phyloP scores from a whole-genome alignment of 1,140 invertebrate species.

The Carcinoscorpius rotundicauda region DNA sequence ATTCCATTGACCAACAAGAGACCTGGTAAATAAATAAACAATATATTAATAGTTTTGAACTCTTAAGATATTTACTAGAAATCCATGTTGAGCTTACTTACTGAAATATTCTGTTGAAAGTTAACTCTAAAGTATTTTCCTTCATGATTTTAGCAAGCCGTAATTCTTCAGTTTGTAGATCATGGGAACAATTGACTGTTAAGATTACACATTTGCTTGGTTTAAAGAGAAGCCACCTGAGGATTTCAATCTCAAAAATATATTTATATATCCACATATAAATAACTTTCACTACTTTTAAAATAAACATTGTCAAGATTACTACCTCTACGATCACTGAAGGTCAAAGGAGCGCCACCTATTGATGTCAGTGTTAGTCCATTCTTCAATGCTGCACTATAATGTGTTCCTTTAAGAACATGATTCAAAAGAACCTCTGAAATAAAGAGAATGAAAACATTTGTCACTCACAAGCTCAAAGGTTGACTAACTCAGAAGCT shows the following conservation, averaged over 20 bases:
- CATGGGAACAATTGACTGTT: too few species aligned
- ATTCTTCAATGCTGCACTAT: conserved; percentile 10
- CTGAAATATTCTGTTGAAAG: background rate
- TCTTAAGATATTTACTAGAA: too few species aligned
- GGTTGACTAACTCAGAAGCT: too few species aligned
- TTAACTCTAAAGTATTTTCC: background rate
- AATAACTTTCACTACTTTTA: too few species aligned
- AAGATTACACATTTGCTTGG: too few species aligned
- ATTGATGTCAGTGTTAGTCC: conserved; percentile 17
- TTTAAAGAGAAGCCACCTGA: too few species aligned
- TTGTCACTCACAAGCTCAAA: too few species aligned
- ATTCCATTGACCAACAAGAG: conserved; percentile 26
- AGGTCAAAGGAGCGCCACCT: conserved; percentile 17
- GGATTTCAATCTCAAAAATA: too few species aligned
- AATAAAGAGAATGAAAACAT: too few species aligned
- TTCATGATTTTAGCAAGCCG: background rate
- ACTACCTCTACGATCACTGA: conserved; percentile 17
- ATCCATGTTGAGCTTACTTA: background rate
- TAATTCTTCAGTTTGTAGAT: too few species aligned
- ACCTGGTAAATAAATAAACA: conserved; percentile 2
- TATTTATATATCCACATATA: too few species aligned
- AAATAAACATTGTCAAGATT: background rate
- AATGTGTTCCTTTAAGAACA: conserved; percentile 17
- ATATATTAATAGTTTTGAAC: too few species aligned
- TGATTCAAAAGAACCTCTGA: conserved; percentile 47